phyloP scores from a whole-genome alignment of 2,113 vertebrate species.

The Crypturellus undulatus region DNA sequence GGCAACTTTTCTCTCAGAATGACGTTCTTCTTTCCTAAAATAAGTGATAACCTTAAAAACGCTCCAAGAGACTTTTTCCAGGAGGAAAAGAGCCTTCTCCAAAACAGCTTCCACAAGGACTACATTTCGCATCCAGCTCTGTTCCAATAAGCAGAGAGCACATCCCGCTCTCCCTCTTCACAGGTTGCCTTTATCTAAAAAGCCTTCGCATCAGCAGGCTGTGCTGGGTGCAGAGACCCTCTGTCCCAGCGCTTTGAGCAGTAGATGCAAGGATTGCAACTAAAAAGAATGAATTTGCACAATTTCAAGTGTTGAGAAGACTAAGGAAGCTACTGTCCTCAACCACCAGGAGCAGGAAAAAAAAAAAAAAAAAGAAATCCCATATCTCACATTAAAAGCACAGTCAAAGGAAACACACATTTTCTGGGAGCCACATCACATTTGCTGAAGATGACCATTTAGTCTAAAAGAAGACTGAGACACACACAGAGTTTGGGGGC shows the following conservation, averaged over 20 bases:
- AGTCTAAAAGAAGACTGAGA: neutral
- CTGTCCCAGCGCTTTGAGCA: neutral
- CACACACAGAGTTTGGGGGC: neutral
- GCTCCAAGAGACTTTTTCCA: neutral
- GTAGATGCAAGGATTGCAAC: no score
- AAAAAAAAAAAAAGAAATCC: neutral
- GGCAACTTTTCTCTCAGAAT: neutral
- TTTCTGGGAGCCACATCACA: neutral
- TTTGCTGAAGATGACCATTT: neutral
- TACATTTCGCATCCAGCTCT: neutral
- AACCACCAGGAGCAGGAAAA: neutral
- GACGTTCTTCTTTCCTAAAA: neutral
- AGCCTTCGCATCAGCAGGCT: neutral
- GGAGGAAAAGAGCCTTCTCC: neutral
- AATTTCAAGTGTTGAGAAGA: neutral
- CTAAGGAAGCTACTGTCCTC: neutral
- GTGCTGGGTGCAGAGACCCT: neutral
- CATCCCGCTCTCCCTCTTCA: neutral
- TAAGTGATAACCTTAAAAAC: neutral
- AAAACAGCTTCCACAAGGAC: neutral
- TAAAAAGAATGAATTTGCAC: neutral
- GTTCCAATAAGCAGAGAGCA: neutral
- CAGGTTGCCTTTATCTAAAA: neutral
- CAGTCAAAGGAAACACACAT: neutral
- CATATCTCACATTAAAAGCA: neutral